phyloP scores from a whole-genome alignment of 1,140 invertebrate genomes.

The Anagrus nilaparvatae region DNA sequence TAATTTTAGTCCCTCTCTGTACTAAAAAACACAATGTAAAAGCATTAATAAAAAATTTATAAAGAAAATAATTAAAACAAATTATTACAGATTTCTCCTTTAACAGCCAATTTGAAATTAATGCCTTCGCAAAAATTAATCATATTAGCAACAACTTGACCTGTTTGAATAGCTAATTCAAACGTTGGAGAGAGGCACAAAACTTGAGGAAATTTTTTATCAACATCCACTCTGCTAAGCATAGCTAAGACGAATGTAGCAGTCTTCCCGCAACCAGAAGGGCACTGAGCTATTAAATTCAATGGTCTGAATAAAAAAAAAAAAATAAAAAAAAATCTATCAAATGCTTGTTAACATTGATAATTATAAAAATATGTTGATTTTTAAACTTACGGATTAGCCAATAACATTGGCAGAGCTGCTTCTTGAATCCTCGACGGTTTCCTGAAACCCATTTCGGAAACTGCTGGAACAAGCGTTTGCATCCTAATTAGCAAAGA shows the following conservation, averaged over 20 bases:
- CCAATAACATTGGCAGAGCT: too few species aligned
- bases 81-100: slow-evolving; percentile 73
- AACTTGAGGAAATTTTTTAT: slow-evolving; percentile 76
- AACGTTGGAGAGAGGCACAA: slow-evolving; percentile 93
- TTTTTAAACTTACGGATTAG: too few species aligned
- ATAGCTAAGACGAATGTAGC: slow-evolving; percentile 95
- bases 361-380: too few species aligned
- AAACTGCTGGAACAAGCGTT: too few species aligned
- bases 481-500: too few species aligned
- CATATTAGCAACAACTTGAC: slow-evolving; percentile 89
- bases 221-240: slow-evolving; percentile 79
- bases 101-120: slow-evolving; percentile 79
- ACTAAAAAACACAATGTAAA: slow-evolving; percentile 35
- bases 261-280: slow-evolving; percentile 98
- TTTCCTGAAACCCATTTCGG: too few species aligned
- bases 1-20: slow-evolving; percentile 55
- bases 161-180: slow-evolving; percentile 94
- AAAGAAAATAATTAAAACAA: background rate
- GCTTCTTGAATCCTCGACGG: too few species aligned
- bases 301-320: slow-evolving; percentile 52
- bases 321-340: too few species aligned
- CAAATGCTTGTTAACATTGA: too few species aligned
- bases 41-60: background rate
- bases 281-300: slow-evolving; percentile 98
- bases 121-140: slow-evolving; percentile 83